Conservation (phyloP, 2,113 vertebrate species). For the Leucosticte australis region DNA sequence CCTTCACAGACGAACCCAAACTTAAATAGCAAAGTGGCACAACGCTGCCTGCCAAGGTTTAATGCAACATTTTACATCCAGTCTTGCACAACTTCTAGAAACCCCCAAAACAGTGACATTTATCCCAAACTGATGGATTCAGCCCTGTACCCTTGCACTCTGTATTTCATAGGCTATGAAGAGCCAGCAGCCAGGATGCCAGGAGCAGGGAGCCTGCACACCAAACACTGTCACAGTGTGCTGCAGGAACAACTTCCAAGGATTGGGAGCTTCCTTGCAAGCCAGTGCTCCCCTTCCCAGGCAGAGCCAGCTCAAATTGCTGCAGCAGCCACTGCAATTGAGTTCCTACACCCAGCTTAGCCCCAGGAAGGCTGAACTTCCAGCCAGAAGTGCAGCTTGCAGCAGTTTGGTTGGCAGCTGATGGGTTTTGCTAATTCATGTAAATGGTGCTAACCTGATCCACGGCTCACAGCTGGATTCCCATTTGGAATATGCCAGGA, state of each 20-base stretch:
- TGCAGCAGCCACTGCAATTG: neutral
- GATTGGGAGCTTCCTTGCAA: neutral
- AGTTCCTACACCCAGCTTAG: neutral
- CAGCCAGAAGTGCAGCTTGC: neutral
- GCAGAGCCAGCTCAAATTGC: neutral
- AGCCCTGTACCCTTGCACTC: neutral
- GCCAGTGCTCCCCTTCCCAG: neutral
- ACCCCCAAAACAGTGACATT: neutral
- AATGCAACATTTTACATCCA: neutral
- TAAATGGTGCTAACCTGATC: neutral
- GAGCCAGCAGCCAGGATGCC: neutral
- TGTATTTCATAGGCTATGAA: fast-evolving
- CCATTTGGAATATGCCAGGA: neutral
- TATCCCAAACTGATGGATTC: neutral
- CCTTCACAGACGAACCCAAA: neutral
- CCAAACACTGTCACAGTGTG: neutral
- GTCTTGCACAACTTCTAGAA: neutral
- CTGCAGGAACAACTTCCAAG: neutral
- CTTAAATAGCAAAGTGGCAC: neutral
- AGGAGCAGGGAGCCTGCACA: neutral
- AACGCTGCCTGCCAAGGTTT: neutral
- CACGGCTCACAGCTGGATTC: neutral
- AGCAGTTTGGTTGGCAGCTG: neutral
- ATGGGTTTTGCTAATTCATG: constrained; percentile 1
- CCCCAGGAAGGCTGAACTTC: neutral